Evolutionary conservation across 2,113 vertebrate species (phyloP).

Genomic region (Australoheros scitulus): DNA sequence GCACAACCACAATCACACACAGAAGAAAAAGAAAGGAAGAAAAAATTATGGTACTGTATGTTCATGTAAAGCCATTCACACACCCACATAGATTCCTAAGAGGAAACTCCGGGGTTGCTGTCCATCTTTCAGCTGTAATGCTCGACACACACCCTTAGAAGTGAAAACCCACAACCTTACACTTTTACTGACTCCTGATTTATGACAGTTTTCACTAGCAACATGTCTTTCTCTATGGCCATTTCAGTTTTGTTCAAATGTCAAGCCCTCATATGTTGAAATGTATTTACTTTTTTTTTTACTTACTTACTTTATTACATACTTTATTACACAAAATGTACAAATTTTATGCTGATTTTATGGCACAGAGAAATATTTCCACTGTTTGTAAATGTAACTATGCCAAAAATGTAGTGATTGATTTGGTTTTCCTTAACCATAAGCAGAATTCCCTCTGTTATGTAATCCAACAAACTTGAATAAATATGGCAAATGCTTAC

Average conservation of each 20-base stretch:
- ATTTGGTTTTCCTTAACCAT: constrained; percentile 15
- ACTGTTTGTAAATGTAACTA: constrained; percentile 7
- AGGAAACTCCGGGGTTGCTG: constrained; percentile 54
- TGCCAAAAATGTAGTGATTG: neutral
- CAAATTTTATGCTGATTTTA: constrained; percentile 1
- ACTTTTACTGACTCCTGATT: constrained; percentile 39
- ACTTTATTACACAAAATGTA: neutral
- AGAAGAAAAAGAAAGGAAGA: constrained; percentile 24
- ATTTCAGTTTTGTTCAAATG: constrained; percentile 4
- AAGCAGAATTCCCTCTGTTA: constrained; percentile 9
- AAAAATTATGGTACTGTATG: neutral
- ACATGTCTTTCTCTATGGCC: neutral
- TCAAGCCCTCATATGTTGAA: neutral
- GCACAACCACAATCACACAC: constrained; percentile 24
- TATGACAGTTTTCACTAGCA: constrained; percentile 1
- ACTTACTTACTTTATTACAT: neutral
- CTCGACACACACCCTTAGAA: constrained; percentile 52
- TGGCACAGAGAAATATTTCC: neutral
- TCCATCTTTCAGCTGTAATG: constrained; percentile 65
- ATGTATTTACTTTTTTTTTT: neutral
- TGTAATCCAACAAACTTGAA: constrained; percentile 35
- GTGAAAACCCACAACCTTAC: constrained; percentile 50
- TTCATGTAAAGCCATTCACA: constrained; percentile 60
- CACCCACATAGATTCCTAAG: constrained; percentile 75
- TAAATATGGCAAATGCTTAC: constrained; percentile 31